phyloP scores from a whole-genome alignment of 2,888 invertebrate species.

The Platynereis dumerilii region DNA sequence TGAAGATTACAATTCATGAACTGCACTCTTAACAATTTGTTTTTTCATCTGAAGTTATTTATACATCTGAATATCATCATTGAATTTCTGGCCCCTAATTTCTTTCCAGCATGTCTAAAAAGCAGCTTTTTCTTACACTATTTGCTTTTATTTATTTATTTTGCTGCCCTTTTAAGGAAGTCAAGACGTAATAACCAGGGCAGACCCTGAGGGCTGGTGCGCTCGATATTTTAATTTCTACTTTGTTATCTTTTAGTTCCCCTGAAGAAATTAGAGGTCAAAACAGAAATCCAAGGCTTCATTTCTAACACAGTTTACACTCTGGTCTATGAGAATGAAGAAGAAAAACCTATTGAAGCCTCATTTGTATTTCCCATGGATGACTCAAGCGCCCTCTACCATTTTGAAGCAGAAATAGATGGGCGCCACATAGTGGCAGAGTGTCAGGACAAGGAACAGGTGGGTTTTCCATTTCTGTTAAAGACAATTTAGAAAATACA shows the following conservation, averaged over 20 bases:
- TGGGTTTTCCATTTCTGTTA: conserved; percentile 12
- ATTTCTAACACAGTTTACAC: conserved; percentile 36
- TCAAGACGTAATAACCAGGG: too few species aligned
- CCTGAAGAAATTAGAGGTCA: conserved; percentile 31
- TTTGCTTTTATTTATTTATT: too few species aligned
- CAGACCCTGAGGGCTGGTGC: too few species aligned
- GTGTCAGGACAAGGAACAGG: conserved; percentile 48
- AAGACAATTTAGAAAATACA: too few species aligned
- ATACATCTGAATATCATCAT: too few species aligned
- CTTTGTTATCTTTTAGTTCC: conserved; percentile 33
- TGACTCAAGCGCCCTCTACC: conserved; percentile 45
- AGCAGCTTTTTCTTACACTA: too few species aligned
- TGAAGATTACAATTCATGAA: too few species aligned
- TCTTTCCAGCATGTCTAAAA: too few species aligned
- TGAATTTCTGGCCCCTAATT: too few species aligned
- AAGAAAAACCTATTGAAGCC: conserved; percentile 40
- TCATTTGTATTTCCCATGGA: conserved; percentile 49
- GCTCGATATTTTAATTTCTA: neutral
- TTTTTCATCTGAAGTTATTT: too few species aligned
- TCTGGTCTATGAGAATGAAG: conserved; percentile 40
- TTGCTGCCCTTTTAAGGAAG: too few species aligned
- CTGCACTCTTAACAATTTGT: too few species aligned
- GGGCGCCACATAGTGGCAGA: conserved; percentile 44
- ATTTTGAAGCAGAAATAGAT: conserved; percentile 46
- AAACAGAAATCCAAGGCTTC: conserved; percentile 34